Conservation (phyloP, 2,797 vertebrate genomes). For the Atherinosoma microstoma region DNA sequence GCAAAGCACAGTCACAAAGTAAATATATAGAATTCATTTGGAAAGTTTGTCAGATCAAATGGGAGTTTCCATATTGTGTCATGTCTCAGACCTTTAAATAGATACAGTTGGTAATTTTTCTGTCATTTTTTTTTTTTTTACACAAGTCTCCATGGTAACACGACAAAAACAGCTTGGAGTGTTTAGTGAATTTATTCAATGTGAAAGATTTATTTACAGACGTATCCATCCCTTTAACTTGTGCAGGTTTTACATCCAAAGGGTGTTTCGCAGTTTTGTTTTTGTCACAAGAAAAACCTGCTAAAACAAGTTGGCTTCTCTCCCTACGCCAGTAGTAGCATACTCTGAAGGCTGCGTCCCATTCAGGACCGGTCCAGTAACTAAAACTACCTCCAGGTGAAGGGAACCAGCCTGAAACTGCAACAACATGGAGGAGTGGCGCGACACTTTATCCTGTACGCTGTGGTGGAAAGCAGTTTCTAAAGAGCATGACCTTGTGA, state of each 20-base stretch:
- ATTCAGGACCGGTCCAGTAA: not conserved
- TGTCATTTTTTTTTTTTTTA: not conserved
- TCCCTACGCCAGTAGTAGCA: not conserved
- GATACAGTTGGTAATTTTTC: not conserved
- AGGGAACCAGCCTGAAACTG: not conserved
- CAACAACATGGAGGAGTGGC: not conserved
- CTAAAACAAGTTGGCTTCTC: not conserved
- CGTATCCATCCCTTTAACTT: not conserved
- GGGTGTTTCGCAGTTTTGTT: not conserved
- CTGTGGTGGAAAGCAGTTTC: not conserved
- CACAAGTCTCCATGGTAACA: not conserved
- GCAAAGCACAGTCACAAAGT: constrained; percentile 6
- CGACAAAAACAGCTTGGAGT: not conserved
- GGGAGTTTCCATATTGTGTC: not conserved
- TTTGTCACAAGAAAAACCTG: not conserved
- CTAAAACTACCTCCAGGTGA: not conserved
- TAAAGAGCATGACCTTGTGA: not conserved
- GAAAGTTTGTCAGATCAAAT: not conserved
- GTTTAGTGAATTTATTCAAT: not conserved
- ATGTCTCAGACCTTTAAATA: not conserved
- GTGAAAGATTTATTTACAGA: not conserved
- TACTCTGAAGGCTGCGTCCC: too few species aligned
- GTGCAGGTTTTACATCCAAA: not conserved
- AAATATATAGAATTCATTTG: not conserved
- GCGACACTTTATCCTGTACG: not conserved